A percentile compares a stretch with the other conserved stretches of the same genome.
These are phyloP conservation scores for Drosophila multiciliata DNA, from an alignment of 2,888 invertebrate species.

Conservation along the genomic window DNA sequence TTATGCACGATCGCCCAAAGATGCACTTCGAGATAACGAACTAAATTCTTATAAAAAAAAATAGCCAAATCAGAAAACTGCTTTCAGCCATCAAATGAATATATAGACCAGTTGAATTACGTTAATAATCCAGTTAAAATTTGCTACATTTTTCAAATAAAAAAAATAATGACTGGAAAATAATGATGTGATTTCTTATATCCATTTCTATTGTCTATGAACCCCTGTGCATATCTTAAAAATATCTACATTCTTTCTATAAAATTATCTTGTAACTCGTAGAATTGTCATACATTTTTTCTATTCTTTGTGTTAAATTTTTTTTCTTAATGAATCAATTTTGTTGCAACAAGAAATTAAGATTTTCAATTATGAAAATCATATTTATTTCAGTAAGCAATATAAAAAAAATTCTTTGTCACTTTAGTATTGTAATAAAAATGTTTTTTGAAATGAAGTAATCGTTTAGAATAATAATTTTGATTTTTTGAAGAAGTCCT, in stretches of 20 bases:
- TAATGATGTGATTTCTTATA: constrained; percentile 9
- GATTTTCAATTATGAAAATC: not conserved
- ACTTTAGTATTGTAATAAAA: not conserved
- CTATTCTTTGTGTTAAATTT: no score
- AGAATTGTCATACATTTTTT: not conserved
- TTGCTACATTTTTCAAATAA: not conserved
- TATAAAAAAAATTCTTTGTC: not conserved
- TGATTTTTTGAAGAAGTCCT: not conserved
- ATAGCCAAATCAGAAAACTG: constrained; percentile 15
- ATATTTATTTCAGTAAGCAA: not conserved
- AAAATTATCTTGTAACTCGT: not conserved
- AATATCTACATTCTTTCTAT: not conserved
- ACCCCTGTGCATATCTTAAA: not conserved
- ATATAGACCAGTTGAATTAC: constrained; percentile 4
- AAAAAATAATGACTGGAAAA: not conserved
- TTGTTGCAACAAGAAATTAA: not conserved
- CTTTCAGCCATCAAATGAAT: constrained; percentile 7
- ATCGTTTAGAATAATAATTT: not conserved
- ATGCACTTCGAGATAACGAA: constrained; percentile 36
- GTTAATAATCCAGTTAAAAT: constrained; percentile 33
- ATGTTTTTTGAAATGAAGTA: not conserved
- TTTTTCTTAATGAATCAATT: no score
- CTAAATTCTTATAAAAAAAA: constrained; percentile 44
- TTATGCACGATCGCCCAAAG: constrained; percentile 31
- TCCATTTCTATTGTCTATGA: not conserved